phyloP scores from a whole-genome alignment of 2,113 vertebrate species.

The Tachysurus vachellii region DNA sequence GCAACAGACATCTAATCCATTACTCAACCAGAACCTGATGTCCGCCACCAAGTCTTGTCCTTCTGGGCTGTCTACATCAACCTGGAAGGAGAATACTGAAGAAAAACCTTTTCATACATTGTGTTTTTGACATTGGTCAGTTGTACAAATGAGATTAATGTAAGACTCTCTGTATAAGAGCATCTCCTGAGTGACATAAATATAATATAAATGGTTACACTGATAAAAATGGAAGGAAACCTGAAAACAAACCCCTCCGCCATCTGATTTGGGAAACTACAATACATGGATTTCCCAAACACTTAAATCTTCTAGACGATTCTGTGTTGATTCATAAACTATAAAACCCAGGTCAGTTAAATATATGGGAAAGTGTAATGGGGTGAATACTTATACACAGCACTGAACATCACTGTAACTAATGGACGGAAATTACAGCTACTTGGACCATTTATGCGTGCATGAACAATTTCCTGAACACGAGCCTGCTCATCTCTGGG shows the following conservation, averaged over 20 bases:
- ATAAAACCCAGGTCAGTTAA: background rate
- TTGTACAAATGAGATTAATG: no score
- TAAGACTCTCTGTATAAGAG: no score
- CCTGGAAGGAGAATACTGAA: background rate
- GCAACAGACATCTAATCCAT: background rate
- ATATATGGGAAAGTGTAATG: background rate
- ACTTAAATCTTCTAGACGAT: background rate
- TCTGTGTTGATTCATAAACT: background rate
- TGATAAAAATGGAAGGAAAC: background rate
- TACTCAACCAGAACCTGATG: background rate
- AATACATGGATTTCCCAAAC: background rate
- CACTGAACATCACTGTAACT: background rate
- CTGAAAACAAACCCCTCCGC: background rate
- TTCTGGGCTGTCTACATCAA: background rate
- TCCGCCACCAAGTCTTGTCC: background rate
- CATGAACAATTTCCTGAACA: background rate
- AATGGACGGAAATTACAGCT: background rate
- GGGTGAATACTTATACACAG: background rate
- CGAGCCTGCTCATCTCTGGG: no score
- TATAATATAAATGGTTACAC: no score
- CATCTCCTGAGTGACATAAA: no score
- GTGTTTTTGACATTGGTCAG: background rate
- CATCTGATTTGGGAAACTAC: background rate
- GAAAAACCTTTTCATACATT: background rate
- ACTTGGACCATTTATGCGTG: background rate